phyloP scores from a whole-genome alignment of 2,113 vertebrate genomes.

The Jacana jacana region DNA sequence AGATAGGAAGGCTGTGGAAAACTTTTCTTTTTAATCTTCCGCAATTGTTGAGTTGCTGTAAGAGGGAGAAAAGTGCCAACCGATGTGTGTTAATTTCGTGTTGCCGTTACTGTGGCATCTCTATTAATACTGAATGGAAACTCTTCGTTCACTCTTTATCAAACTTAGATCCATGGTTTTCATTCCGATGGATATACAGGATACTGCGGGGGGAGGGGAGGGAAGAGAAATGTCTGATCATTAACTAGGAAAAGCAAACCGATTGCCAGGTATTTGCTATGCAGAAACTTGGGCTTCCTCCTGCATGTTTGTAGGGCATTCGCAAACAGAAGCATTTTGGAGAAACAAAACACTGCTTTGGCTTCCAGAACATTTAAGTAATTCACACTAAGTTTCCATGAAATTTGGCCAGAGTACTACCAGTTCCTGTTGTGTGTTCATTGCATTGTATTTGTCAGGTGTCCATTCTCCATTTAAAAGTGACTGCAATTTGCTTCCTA shows the following conservation, averaged over 20 bases:
- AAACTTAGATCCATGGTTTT: neutral
- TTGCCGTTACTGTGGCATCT: neutral
- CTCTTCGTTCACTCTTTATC: neutral
- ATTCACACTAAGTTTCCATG: neutral
- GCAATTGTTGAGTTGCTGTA: neutral
- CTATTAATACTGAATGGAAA: neutral
- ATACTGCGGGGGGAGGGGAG: fast-evolving
- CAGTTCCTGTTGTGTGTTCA: neutral
- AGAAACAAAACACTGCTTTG: neutral
- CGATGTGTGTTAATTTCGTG: neutral
- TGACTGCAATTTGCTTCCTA: neutral
- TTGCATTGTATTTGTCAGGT: neutral
- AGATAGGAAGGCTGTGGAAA: neutral
- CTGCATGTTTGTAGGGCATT: neutral
- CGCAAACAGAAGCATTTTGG: neutral
- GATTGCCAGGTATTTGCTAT: neutral
- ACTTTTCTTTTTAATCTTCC: neutral
- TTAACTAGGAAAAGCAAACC: neutral
- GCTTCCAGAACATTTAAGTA: neutral
- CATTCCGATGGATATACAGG: neutral
- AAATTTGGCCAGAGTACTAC: neutral
- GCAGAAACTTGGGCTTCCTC: neutral
- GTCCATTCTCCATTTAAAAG: neutral
- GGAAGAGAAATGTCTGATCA: neutral
- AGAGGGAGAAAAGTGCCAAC: neutral